These are phyloP conservation scores for Zygaena filipendulae DNA, from an alignment of 2,888 invertebrate species.

Conservation along the genomic window DNA sequence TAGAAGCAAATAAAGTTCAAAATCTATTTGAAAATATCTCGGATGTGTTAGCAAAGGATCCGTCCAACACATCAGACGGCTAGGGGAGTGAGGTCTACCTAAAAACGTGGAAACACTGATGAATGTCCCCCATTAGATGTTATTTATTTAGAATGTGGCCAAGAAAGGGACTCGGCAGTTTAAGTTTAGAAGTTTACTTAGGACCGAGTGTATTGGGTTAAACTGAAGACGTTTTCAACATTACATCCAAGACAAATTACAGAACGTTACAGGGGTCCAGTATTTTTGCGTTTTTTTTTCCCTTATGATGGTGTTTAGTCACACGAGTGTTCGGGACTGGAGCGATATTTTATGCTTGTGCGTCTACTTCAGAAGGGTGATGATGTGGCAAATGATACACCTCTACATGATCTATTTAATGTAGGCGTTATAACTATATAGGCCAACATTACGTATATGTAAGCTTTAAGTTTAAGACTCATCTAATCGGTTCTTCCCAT, in stretches of 20 bases:
- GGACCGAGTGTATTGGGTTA: slow-evolving; percentile 64
- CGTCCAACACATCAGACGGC: slow-evolving; percentile 50
- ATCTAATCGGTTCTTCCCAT: too few species aligned
- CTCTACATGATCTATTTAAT: too few species aligned
- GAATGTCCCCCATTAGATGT: slow-evolving; percentile 70
- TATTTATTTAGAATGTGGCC: slow-evolving; percentile 70
- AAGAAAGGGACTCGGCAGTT: slow-evolving; percentile 57
- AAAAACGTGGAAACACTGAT: slow-evolving; percentile 68
- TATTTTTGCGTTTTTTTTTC: slow-evolving; percentile 52
- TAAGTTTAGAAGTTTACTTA: slow-evolving; percentile 66
- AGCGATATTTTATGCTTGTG: too few species aligned
- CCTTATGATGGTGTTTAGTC: slow-evolving; percentile 56
- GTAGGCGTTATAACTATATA: too few species aligned
- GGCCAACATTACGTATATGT: too few species aligned
- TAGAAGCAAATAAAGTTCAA: slow-evolving; percentile 16
- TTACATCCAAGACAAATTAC: slow-evolving; percentile 48
- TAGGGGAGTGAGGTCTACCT: slow-evolving; percentile 57
- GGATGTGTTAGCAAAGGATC: slow-evolving; percentile 34
- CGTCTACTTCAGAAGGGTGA: too few species aligned
- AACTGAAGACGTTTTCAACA: slow-evolving; percentile 54
- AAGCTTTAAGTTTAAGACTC: too few species aligned
- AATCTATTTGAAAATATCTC: slow-evolving; percentile 15
- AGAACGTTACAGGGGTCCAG: slow-evolving; percentile 57
- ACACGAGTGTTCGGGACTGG: too few species aligned
- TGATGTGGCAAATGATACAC: too few species aligned